These are phyloP conservation scores for Enteromius unitaeniatus DNA, from an alignment of 2,797 vertebrate species.

Conservation along the genomic window DNA sequence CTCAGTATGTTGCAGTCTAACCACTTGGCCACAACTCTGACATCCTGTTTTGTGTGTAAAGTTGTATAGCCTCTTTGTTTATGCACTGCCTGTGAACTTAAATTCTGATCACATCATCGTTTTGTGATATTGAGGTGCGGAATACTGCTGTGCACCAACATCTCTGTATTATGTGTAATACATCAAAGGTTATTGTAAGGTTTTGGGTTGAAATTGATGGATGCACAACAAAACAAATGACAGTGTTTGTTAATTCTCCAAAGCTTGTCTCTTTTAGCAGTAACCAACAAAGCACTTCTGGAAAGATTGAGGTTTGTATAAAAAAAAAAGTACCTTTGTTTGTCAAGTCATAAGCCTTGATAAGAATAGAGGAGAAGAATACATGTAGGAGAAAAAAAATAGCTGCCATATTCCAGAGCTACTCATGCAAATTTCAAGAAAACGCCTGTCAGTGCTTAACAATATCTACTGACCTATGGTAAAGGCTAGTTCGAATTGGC, in stretches of 20 bases:
- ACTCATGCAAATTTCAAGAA: conserved; percentile 49
- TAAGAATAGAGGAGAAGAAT: conserved; percentile 22
- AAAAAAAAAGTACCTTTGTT: conserved; percentile 16
- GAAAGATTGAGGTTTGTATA: conserved; percentile 30
- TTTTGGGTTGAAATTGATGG: conserved; percentile 15
- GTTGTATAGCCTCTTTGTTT: conserved; percentile 9
- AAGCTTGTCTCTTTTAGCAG: conserved; percentile 6
- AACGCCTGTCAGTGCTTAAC: conserved; percentile 46
- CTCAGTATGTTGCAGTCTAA: not conserved
- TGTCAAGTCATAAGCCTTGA: conserved; percentile 23
- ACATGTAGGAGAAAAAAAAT: conserved; percentile 19
- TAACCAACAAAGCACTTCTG: conserved; percentile 11
- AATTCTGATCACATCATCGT: conserved; percentile 26
- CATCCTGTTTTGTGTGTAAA: not conserved
- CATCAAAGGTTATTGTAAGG: conserved; percentile 28
- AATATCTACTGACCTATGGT: conserved; percentile 68
- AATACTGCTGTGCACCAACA: conserved; percentile 21
- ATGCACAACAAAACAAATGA: conserved; percentile 30
- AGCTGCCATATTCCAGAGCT: conserved; percentile 4
- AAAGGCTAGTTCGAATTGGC: conserved; percentile 60
- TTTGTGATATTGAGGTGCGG: conserved; percentile 11
- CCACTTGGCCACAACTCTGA: not conserved
- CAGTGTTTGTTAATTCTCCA: conserved; percentile 17
- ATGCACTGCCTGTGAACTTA: not conserved
- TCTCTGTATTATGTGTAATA: conserved; percentile 34